A percentile compares a stretch with the other conserved stretches of the same genome.
phyloP scores from a whole-genome alignment of 2,888 invertebrate genomes.

The Trypoxylon attenuatum region DNA sequence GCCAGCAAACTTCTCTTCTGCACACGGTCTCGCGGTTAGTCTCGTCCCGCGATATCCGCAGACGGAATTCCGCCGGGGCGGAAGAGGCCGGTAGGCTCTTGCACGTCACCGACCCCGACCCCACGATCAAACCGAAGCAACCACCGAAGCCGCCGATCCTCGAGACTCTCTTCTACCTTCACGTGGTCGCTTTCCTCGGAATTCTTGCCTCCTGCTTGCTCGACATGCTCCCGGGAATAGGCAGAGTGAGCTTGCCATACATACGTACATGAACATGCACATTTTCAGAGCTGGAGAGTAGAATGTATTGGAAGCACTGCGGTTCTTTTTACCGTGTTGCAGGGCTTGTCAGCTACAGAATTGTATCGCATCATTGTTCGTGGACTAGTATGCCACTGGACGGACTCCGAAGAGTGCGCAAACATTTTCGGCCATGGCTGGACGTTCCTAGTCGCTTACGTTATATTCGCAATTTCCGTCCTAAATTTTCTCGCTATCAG shows the following conservation, averaged over 20 bases:
- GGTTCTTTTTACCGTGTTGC: constrained; percentile 19
- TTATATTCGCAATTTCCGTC: constrained; percentile 75
- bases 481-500: constrained; percentile 76
- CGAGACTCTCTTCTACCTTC: constrained; percentile 73
- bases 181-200: constrained; percentile 73
- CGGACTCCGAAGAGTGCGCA: constrained; percentile 56
- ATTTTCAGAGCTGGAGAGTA: background rate
- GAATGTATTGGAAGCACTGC: background rate
- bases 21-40: constrained; percentile 77
- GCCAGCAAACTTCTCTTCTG: constrained; percentile 71
- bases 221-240: constrained; percentile 76
- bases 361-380: constrained; percentile 62
- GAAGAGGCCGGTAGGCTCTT: constrained; percentile 62
- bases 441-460: constrained; percentile 76
- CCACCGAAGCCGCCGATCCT: constrained; percentile 68
- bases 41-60: constrained; percentile 73
- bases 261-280: too few species aligned
- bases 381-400: constrained; percentile 69
- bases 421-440: constrained; percentile 73
- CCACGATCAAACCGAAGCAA: constrained; percentile 65
- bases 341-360: constrained; percentile 65
- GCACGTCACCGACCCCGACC: constrained; percentile 70
- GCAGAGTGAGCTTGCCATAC: constrained; percentile 77
- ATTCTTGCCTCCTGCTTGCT: constrained; percentile 75
- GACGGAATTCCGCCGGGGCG: constrained; percentile 65